phyloP scores from a whole-genome alignment of 2,888 invertebrate species.

The Blastobasis lacticolella region DNA sequence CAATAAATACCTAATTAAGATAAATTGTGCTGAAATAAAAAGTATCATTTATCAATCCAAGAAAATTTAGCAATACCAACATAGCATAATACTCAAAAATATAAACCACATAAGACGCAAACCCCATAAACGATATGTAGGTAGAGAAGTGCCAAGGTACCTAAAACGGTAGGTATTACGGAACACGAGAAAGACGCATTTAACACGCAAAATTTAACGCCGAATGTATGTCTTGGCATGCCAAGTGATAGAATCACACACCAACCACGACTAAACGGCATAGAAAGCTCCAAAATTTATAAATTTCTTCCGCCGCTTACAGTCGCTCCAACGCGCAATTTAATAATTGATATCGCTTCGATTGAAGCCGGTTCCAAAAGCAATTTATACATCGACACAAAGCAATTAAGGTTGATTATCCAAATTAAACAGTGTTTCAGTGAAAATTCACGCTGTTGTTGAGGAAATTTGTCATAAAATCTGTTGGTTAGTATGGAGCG shows the following conservation, averaged over 20 bases:
- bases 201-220: background rate
- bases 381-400: slow-evolving; percentile 23
- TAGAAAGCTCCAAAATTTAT: slow-evolving; percentile 20
- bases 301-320: slow-evolving; percentile 51
- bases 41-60: too few species aligned
- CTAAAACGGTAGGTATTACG: too few species aligned
- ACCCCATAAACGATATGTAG: too few species aligned
- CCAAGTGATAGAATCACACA: slow-evolving; percentile 10
- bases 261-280: slow-evolving; percentile 19
- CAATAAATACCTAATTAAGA: too few species aligned
- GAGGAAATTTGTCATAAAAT: slow-evolving; percentile 16
- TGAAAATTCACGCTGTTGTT: slow-evolving; percentile 17
- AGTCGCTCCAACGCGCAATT: slow-evolving; percentile 42
- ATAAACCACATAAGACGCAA: too few species aligned
- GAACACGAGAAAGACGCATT: too few species aligned
- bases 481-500: slow-evolving; percentile 19
- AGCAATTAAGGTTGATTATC: slow-evolving; percentile 25
- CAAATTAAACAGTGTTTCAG: slow-evolving; percentile 18
- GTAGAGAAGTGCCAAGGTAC: too few species aligned
- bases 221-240: slow-evolving; percentile 23
- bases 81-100: too few species aligned
- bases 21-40: too few species aligned
- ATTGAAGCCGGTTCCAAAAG: slow-evolving; percentile 32
- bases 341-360: slow-evolving; percentile 44
- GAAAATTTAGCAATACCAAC: too few species aligned